Conservation (phyloP, 2,113 vertebrate genomes). For the Apus apus region DNA sequence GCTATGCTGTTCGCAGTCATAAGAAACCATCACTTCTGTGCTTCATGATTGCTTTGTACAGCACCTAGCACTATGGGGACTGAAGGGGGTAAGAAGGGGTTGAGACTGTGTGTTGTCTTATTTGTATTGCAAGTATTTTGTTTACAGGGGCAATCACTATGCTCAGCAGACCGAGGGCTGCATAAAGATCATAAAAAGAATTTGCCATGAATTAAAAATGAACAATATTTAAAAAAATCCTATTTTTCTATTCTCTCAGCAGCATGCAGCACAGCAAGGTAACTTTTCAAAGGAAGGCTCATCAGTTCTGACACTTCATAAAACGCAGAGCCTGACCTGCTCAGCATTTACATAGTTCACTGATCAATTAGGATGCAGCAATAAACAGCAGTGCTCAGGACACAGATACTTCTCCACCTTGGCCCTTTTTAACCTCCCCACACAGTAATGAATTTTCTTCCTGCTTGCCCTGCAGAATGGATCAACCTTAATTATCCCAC, state of each 20-base stretch:
- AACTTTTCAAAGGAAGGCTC: conserved; percentile 38
- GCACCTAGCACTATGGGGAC: background rate
- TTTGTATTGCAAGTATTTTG: conserved; percentile 15
- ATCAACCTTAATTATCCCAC: conserved; percentile 42
- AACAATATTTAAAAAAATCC: background rate
- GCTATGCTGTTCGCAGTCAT: background rate
- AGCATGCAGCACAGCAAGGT: conserved; percentile 34
- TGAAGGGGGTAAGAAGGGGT: background rate
- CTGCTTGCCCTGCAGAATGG: conserved; percentile 18
- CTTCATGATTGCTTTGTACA: background rate
- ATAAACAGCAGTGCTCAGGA: conserved; percentile 12
- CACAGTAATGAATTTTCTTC: conserved; percentile 29
- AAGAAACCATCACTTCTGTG: background rate
- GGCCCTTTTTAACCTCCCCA: background rate
- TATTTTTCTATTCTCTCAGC: background rate
- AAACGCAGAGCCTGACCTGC: conserved; percentile 46
- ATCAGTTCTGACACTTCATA: conserved; percentile 27
- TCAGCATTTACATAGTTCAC: conserved; percentile 39
- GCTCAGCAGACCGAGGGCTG: background rate
- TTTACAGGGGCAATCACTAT: conserved; percentile 13
- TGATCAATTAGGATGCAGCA: conserved; percentile 50
- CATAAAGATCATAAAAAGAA: conserved; percentile 12
- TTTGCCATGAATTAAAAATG: conserved; percentile 59
- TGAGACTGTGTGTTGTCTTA: background rate
- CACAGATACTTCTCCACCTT: conserved; percentile 6